These are phyloP conservation scores for Pachymerium ferrugineum DNA, from an alignment of 2,888 invertebrate species.

Conservation along the genomic window DNA sequence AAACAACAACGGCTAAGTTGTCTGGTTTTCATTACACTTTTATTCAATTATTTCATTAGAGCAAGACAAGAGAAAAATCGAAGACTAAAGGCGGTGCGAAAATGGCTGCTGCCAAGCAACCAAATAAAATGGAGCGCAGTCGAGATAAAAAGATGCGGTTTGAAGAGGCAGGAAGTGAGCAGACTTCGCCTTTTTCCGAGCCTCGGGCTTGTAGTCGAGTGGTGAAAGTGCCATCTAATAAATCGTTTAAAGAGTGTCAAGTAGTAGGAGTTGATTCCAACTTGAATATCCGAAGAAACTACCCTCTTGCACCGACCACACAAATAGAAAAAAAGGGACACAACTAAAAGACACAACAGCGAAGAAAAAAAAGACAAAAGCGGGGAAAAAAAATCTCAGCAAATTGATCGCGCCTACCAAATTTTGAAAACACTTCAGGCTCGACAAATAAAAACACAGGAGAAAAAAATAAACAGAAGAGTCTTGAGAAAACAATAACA, in stretches of 20 bases:
- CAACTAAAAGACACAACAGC: not conserved
- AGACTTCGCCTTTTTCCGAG: slow-evolving; percentile 6
- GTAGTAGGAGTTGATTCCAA: slow-evolving; percentile 1
- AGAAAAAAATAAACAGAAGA: not conserved
- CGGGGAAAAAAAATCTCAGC: not conserved
- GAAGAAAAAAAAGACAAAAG: not conserved
- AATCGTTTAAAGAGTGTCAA: slow-evolving; percentile 21
- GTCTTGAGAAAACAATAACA: not conserved
- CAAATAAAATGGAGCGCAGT: not conserved
- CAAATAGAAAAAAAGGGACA: not conserved
- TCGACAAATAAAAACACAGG: slow-evolving; percentile 1
- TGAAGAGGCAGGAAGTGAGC: slow-evolving; percentile 21
- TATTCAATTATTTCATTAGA: not conserved
- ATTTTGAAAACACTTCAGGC: not conserved
- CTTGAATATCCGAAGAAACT: not conserved
- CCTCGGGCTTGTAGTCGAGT: slow-evolving; percentile 2
- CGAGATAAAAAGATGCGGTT: slow-evolving; percentile 6
- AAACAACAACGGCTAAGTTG: no score
- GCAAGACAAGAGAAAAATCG: no score
- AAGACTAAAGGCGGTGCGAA: not conserved
- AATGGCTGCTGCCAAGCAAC: not conserved
- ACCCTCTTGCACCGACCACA: not conserved
- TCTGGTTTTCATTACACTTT: no score
- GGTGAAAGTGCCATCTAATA: slow-evolving; percentile 21
- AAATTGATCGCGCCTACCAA: slow-evolving; percentile 15